A percentile compares a stretch with the other conserved stretches of the same genome.
These are phyloP conservation scores for Melanostigma gelatinosum DNA, from an alignment of 2,113 vertebrate genomes.

Conservation along the genomic window DNA sequence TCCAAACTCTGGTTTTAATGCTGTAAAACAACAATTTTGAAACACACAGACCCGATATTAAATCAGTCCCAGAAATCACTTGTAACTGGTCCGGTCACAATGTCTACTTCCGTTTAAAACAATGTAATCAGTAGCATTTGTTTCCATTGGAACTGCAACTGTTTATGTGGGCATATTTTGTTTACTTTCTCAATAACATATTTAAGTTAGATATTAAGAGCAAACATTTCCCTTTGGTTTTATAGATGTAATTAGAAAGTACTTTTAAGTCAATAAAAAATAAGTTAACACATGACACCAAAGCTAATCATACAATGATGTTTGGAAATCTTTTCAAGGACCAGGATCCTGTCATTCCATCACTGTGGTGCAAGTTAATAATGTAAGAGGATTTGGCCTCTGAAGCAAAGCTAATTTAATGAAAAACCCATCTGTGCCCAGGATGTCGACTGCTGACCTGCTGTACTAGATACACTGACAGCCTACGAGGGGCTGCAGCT, in stretches of 20 bases:
- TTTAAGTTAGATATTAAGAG: neutral
- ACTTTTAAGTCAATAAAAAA: neutral
- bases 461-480: neutral
- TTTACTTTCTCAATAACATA: neutral
- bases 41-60: neutral
- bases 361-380: neutral
- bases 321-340: neutral
- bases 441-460: too few relatives aligned
- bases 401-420: too few relatives aligned
- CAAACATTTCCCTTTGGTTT: neutral
- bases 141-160: neutral
- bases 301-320: neutral
- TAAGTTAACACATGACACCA: neutral
- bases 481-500: neutral
- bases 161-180: neutral
- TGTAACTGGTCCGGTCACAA: neutral
- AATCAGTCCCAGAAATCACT: neutral
- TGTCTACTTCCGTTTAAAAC: neutral
- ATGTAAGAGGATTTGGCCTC: neutral
- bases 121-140: neutral
- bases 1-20: neutral
- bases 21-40: neutral
- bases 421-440: too few relatives aligned
- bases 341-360: neutral
- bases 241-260: neutral